phyloP scores from a whole-genome alignment of 2,888 invertebrate genomes.

The Stratiomys singularior region DNA sequence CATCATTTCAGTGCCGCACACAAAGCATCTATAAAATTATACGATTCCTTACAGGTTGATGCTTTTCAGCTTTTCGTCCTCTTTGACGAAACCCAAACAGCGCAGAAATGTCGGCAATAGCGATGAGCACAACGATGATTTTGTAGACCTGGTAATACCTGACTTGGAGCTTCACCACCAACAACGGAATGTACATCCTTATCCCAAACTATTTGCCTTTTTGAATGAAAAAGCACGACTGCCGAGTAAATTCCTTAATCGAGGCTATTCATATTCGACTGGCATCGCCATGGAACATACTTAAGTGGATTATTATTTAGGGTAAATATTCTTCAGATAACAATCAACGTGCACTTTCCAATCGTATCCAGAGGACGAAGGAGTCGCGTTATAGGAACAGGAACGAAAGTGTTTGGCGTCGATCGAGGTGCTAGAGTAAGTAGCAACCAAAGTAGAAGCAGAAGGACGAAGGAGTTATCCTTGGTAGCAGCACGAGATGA shows the following conservation, averaged over 20 bases:
- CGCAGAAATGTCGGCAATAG: neutral
- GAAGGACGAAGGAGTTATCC: neutral
- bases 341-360: slow-evolving; percentile 43
- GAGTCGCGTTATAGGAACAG: neutral
- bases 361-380: neutral
- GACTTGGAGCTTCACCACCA: neutral
- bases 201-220: neutral
- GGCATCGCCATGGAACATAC: slow-evolving; percentile 45
- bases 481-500: neutral
- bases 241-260: slow-evolving; percentile 16
- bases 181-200: neutral
- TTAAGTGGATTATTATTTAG: slow-evolving; percentile 49
- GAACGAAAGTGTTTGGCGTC: neutral
- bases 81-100: slow-evolving; percentile 2
- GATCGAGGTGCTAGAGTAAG: neutral
- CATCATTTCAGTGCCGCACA: slow-evolving; percentile 41
- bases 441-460: neutral
- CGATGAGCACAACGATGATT: slow-evolving; percentile 29
- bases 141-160: slow-evolving; percentile 30
- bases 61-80: neutral
- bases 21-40: slow-evolving; percentile 39
- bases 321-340: slow-evolving; percentile 48
- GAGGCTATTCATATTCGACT: slow-evolving; percentile 48
- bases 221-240: neutral
- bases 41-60: slow-evolving; percentile 39